A percentile compares a stretch with the other conserved stretches of the same genome.
Conservation (phyloP, 1,140 invertebrate species). For the Camponotus vicinus region DNA sequence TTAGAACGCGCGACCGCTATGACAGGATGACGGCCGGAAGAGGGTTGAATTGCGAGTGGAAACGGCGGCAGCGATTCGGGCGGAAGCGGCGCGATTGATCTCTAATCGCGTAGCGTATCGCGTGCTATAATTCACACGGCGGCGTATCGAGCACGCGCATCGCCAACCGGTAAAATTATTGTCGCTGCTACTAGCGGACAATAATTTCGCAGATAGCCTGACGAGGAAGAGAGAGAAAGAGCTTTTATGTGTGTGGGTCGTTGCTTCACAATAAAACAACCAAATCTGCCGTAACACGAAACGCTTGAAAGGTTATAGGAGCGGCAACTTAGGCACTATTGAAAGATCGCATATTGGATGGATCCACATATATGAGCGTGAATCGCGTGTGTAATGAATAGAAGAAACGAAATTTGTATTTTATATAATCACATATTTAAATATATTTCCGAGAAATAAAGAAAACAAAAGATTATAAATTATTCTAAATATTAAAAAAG, state of each 20-base stretch:
- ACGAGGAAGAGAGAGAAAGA: conserved; percentile 31
- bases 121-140: conserved; percentile 55
- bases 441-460: neutral
- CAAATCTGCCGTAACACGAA: conserved; percentile 61
- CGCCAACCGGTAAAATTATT: conserved; percentile 22
- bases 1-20: neutral
- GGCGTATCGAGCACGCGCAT: conserved; percentile 41
- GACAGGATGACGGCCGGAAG: conserved; percentile 29
- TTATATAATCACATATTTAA: neutral
- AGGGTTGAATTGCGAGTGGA: conserved; percentile 48
- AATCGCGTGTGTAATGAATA: conserved; percentile 38
- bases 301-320: conserved; percentile 27
- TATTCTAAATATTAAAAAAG: neutral
- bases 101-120: conserved; percentile 61
- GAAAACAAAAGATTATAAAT: neutral
- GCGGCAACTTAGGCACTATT: neutral
- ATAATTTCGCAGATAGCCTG: conserved; percentile 22
- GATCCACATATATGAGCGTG: conserved; percentile 4
- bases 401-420: conserved; percentile 8
- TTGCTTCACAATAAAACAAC: conserved; percentile 79
- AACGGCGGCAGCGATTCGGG: conserved; percentile 43
- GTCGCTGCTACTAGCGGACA: conserved; percentile 16
- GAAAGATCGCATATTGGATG: conserved; percentile 35
- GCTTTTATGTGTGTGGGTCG: conserved; percentile 75
- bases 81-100: conserved; percentile 62